Evolutionary conservation across 2,797 vertebrate species (phyloP).

Genomic region (Clarias pachynema): DNA sequence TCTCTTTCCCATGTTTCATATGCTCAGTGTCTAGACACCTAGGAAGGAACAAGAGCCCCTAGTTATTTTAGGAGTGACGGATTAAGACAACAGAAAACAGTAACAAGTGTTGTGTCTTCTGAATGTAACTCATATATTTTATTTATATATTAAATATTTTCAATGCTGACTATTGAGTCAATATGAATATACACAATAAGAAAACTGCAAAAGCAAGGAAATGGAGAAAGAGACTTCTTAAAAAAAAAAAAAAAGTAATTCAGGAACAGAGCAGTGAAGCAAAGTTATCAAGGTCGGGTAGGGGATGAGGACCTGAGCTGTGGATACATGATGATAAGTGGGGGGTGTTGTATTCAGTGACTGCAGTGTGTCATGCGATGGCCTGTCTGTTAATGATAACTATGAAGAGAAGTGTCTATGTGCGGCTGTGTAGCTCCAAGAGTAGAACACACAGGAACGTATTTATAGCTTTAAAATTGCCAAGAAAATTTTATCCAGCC

Average conservation of each 20-base stretch:
- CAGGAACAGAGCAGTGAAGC: constrained; percentile 13
- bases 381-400: constrained; percentile 64
- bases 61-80: constrained; percentile 57
- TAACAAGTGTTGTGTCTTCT: not conserved
- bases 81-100: constrained; percentile 49
- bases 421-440: constrained; percentile 56
- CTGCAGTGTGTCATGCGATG: constrained; percentile 71
- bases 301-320: constrained; percentile 56
- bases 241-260: not conserved
- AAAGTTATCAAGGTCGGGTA: constrained; percentile 23
- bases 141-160: not conserved
- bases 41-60: constrained; percentile 33
- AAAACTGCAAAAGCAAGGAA: not conserved
- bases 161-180: not conserved
- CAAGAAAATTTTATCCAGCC: constrained; percentile 75
- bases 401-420: constrained; percentile 60
- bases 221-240: not conserved
- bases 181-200: not conserved
- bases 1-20: constrained; percentile 31
- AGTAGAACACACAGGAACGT: constrained; percentile 65
- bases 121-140: not conserved
- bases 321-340: constrained; percentile 47
- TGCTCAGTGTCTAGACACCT: constrained; percentile 38
- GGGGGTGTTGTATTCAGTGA: constrained; percentile 64
- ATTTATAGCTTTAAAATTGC: constrained; percentile 81